Evolutionary conservation across 2,888 invertebrate genomes (phyloP).

Genomic region (Ophioninae sp.): DNA sequence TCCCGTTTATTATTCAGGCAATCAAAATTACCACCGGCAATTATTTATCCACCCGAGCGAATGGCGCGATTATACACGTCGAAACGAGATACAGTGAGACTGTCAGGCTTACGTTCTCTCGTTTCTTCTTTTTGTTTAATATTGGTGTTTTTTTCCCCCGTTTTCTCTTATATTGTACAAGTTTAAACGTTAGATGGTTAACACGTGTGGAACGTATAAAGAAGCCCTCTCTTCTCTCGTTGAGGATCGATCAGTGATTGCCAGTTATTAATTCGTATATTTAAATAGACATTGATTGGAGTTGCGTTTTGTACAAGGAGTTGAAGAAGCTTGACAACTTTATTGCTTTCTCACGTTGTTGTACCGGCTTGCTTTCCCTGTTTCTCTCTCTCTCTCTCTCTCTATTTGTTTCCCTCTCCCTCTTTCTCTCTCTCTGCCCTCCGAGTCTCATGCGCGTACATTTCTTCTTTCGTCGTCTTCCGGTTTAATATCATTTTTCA

Average conservation of each 20-base stretch:
- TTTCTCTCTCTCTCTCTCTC: constrained; percentile 5
- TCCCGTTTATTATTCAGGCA: constrained; percentile 36
- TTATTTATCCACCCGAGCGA: neutral
- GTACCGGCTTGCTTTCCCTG: constrained; percentile 77
- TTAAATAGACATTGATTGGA: constrained; percentile 75
- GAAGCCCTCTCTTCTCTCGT: constrained; percentile 32
- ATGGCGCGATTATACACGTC: constrained; percentile 3
- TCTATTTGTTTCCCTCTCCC: constrained; percentile 68
- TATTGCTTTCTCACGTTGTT: constrained; percentile 72
- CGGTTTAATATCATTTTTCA: neutral
- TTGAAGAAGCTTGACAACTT: constrained; percentile 54
- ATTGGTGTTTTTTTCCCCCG: too few relatives aligned
- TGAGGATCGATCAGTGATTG: constrained; percentile 69
- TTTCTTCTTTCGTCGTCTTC: constrained; percentile 10
- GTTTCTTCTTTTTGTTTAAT: neutral
- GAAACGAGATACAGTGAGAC: constrained; percentile 1
- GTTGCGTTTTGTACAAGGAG: constrained; percentile 76
- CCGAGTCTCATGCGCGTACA: constrained; percentile 17
- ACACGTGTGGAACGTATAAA: constrained; percentile 9
- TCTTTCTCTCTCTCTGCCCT: constrained; percentile 1
- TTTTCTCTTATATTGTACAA: constrained; percentile 4
- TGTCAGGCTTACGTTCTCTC: neutral
- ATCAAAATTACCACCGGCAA: constrained; percentile 26
- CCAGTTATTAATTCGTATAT: constrained; percentile 73
- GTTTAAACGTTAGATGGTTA: neutral